phyloP scores from a whole-genome alignment of 2,888 invertebrate genomes.

The Geophilus truncorum region DNA sequence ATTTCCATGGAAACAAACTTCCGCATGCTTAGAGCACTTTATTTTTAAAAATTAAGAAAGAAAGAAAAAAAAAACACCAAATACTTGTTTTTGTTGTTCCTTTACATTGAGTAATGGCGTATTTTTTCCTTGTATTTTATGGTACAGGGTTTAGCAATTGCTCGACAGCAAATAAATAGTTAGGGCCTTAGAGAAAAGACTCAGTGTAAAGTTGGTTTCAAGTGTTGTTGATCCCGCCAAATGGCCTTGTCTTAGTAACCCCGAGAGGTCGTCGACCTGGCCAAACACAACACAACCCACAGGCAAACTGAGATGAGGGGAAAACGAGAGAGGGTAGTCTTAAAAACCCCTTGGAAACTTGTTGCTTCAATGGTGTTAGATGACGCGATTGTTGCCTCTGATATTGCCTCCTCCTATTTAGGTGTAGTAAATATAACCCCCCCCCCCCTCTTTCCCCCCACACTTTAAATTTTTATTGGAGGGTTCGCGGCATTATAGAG shows the following conservation, averaged over 20 bases:
- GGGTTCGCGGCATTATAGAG: not conserved
- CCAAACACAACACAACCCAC: conserved; percentile 16
- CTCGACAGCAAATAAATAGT: conserved; percentile 7
- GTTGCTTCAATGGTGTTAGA: conserved; percentile 18
- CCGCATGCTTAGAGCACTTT: not conserved
- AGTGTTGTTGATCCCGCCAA: conserved; percentile 17
- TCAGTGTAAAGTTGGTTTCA: conserved; percentile 15
- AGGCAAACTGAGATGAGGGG: not conserved
- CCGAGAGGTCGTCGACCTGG: conserved; percentile 14
- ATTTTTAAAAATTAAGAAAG: not conserved
- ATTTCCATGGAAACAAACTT: not conserved
- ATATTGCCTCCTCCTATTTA: conserved; percentile 7
- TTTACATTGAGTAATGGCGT: not conserved
- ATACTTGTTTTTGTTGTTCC: not conserved
- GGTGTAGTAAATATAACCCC: conserved; percentile 1
- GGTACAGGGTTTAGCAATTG: not conserved
- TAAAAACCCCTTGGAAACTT: conserved; percentile 19
- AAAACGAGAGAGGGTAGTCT: not conserved
- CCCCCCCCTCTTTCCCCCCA: not conserved
- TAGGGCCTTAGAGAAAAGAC: not conserved
- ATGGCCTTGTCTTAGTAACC: conserved; percentile 27
- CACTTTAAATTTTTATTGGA: conserved; percentile 2
- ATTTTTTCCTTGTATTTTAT: not conserved
- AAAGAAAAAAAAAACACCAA: not conserved
- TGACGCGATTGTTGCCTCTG: conserved; percentile 14